Evolutionary conservation across 2,113 vertebrate species (phyloP).

Genomic region (Fregata magnificens): DNA sequence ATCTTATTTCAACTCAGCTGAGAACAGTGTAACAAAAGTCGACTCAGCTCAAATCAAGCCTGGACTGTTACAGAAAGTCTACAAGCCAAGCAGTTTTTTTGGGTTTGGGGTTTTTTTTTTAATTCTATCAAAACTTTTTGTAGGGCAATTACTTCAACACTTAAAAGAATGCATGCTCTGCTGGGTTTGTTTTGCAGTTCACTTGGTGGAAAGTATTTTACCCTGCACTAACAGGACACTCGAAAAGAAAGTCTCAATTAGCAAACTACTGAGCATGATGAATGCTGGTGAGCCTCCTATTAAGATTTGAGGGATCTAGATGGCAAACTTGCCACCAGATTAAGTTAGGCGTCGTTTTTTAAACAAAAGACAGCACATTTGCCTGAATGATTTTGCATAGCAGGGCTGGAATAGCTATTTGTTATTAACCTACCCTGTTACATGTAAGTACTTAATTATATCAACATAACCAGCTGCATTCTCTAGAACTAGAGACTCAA

Average conservation of each 20-base stretch:
- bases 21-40: background rate
- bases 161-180: background rate
- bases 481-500: background rate
- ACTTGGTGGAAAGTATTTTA: background rate
- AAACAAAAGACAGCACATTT: background rate
- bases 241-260: constrained; percentile 25
- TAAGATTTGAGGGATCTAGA: background rate
- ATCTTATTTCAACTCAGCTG: background rate
- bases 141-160: background rate
- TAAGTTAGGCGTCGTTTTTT: background rate
- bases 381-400: background rate
- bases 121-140: background rate
- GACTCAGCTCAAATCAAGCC: background rate
- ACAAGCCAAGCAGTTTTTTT: background rate
- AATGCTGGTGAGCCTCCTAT: background rate
- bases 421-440: background rate
- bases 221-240: background rate
- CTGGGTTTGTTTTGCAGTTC: background rate
- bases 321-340: background rate
- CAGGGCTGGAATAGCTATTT: background rate
- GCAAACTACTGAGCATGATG: background rate
- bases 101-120: background rate
- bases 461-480: background rate
- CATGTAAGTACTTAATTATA: background rate
- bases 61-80: background rate